A percentile compares a stretch with the other conserved stretches of the same genome.
Conservation (phyloP, 2,888 invertebrate species). For the Phoronis australis region DNA sequence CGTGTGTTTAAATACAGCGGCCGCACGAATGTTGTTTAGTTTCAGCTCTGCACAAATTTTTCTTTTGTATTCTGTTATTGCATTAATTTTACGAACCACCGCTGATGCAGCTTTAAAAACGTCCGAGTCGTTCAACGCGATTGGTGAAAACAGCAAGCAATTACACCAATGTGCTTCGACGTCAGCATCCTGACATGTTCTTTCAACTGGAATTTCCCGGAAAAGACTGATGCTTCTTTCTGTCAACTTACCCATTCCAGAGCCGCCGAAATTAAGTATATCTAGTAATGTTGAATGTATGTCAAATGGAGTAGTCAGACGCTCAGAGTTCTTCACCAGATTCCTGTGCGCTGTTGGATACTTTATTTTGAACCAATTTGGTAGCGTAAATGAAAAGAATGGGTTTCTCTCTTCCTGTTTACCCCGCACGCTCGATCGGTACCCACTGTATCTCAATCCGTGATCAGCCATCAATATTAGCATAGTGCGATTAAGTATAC, state of each 20-base stretch:
- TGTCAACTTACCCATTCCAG: too few species aligned
- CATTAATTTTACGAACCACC: background rate
- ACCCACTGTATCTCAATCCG: constrained; percentile 69
- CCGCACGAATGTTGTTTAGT: too few species aligned
- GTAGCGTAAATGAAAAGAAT: constrained; percentile 72
- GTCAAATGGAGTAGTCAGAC: constrained; percentile 78
- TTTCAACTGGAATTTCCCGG: constrained; percentile 57
- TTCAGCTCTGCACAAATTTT: background rate
- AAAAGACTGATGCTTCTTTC: constrained; percentile 4
- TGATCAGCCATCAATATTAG: constrained; percentile 86
- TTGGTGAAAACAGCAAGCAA: constrained; percentile 72
- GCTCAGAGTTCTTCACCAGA: constrained; percentile 59
- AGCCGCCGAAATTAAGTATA: constrained; percentile 59
- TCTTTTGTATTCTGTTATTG: background rate
- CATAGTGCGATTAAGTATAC: constrained; percentile 69
- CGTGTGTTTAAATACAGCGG: too few species aligned
- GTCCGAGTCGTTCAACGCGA: constrained; percentile 38
- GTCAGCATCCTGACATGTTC: constrained; percentile 78
- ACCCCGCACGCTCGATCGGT: constrained; percentile 78
- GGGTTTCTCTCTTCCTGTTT: constrained; percentile 81
- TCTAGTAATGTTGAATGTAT: constrained; percentile 70
- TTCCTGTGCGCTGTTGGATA: constrained; percentile 62
- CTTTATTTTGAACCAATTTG: constrained; percentile 59
- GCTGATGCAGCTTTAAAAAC: background rate
- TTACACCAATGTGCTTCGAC: constrained; percentile 93